phyloP scores from a whole-genome alignment of 1,140 invertebrate species.

The Papilio polyxenes region DNA sequence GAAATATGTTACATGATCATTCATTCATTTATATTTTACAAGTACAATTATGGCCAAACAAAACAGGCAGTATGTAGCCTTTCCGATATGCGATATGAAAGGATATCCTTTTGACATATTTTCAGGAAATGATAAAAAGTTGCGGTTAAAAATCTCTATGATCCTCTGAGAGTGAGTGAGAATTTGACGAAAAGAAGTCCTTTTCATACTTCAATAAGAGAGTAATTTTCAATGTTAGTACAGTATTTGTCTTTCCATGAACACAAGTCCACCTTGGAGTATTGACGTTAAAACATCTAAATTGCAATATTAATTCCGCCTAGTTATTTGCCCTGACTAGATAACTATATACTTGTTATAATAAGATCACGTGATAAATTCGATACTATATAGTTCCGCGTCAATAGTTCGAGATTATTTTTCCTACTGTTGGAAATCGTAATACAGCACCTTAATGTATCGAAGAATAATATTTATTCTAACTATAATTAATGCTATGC shows the following conservation, averaged over 20 bases:
- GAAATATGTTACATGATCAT: not conserved
- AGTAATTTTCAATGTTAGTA: too few relatives aligned
- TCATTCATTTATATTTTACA: not conserved
- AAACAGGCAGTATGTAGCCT: not conserved
- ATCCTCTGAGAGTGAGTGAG: not conserved
- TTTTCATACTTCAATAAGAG: not conserved
- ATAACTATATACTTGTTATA: not conserved
- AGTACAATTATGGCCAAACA: not conserved
- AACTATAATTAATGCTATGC: too few relatives aligned
- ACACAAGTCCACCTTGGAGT: constrained; percentile 19
- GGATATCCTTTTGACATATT: too few relatives aligned
- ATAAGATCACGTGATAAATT: constrained; percentile 19
- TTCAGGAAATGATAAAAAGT: too few relatives aligned
- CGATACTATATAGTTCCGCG: not conserved
- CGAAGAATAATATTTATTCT: not conserved
- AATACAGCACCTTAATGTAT: not conserved
- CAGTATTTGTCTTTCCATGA: not conserved
- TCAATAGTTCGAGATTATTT: constrained; percentile 13
- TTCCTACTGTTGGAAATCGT: not conserved
- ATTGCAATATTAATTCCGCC: constrained; percentile 11
- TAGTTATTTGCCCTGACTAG: not conserved
- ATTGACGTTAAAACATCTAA: constrained; percentile 19
- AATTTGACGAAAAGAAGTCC: not conserved
- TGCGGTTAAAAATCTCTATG: too few relatives aligned
- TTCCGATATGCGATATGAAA: too few relatives aligned